Evolutionary conservation across 2,888 invertebrate genomes (phyloP), one percentile per base, ranked within the genome.

Genomic region (Ecdyonurus torrentis): DNA sequence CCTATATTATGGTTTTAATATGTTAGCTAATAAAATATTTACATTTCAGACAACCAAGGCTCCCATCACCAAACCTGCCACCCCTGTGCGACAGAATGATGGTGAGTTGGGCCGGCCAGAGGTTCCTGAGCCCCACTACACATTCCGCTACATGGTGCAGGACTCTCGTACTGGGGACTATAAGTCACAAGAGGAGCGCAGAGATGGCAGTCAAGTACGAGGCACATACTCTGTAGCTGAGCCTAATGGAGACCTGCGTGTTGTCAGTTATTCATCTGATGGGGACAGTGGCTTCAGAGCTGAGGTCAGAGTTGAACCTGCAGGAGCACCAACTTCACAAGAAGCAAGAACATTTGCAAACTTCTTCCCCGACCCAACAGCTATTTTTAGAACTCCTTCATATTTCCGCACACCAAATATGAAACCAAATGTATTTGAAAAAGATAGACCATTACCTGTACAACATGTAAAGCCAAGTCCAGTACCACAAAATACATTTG

Each of bases 211-310:
- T 25, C 64, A 64, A 58, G 69, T 69, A 18, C 64, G 65, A n/a
- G 69, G 69, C 7, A 66, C 66, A 15, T 70, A 70, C 66, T 66
- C 67, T 5, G 67, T 70, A 5, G 68, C 66, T 3, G 69, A 71
- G 58, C 69, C 71, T 5, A 69, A 69, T 19, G 70, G 70, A 20
- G 67, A 69, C 55, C 61, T 68, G 19, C 66, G 69, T n/a, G 66
- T 66, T 15, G 69, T 71, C 22, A 69, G 67, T 23, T 71, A 71
- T 65, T 67, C 67, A 1, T 68, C 69, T 2, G 69, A 70, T 58
- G 64, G 67, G 25, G 66, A 67, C 15, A 67, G 66, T 5, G 70
- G 70, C 23, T 71, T 70, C 64, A 67, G 65, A 59, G 69, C 69
- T 18, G 64, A 66, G 25, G 69, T 70, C 5, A 66, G 69, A 63